Conservation (phyloP, 1,140 invertebrate genomes). For the Drosophila asahinai region DNA sequence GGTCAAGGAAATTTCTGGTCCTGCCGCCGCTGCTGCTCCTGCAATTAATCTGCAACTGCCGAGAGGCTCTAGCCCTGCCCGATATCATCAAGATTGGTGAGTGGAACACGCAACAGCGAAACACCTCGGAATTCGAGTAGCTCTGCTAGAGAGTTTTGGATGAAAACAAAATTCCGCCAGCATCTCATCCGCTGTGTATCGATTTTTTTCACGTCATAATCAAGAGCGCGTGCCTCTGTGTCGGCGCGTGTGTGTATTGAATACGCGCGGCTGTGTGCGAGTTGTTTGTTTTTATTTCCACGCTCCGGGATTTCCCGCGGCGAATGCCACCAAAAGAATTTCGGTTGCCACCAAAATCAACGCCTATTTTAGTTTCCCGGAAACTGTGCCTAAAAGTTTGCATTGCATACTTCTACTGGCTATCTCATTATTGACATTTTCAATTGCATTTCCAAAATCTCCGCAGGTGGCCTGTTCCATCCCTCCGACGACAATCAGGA, state of each 20-base stretch:
- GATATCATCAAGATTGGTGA: slow-evolving; percentile 83
- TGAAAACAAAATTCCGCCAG: slow-evolving; percentile 20
- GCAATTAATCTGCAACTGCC: slow-evolving; percentile 46
- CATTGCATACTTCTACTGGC: background rate
- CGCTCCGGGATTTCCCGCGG: slow-evolving; percentile 3
- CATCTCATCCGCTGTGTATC: slow-evolving; percentile 58
- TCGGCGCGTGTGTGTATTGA: slow-evolving; percentile 38
- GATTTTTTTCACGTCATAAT: slow-evolving; percentile 75
- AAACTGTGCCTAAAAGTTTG: background rate
- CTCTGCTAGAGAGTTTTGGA: background rate
- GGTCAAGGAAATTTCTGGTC: slow-evolving; percentile 23
- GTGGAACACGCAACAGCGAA: slow-evolving; percentile 9
- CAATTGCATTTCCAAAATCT: background rate
- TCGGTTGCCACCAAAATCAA: background rate
- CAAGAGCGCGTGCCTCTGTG: slow-evolving; percentile 63
- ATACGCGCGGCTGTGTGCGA: slow-evolving; percentile 5
- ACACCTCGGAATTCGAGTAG: background rate
- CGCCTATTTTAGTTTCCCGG: background rate
- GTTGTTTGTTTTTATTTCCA: slow-evolving; percentile 56
- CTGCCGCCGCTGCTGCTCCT: slow-evolving; percentile 48
- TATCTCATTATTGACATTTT: background rate
- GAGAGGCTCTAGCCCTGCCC: slow-evolving; percentile 50
- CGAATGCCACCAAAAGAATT: background rate
- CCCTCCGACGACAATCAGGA: slow-evolving; percentile 89
- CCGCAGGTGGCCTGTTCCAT: slow-evolving; percentile 94